Conservation (phyloP, 2,113 vertebrate genomes). For the Leptocoma aspasia region DNA sequence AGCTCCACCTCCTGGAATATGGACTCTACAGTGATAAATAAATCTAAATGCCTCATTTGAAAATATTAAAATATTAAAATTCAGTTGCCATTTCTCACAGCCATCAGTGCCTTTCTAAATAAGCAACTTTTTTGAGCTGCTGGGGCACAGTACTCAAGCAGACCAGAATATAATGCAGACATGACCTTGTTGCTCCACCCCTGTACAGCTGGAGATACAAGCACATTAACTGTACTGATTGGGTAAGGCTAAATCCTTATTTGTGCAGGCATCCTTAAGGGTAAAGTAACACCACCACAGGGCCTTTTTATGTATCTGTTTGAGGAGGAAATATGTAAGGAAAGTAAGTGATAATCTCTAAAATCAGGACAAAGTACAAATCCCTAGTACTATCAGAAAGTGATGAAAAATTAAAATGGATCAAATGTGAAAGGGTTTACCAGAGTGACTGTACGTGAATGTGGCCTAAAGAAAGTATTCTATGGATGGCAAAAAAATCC, state of each 20-base stretch:
- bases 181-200: neutral
- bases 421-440: neutral
- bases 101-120: neutral
- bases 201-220: neutral
- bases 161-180: neutral
- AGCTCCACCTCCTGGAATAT: neutral
- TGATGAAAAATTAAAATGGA: neutral
- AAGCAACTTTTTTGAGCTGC: neutral
- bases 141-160: neutral
- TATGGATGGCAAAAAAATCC: fast-evolving
- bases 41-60: neutral
- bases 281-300: neutral
- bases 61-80: neutral
- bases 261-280: neutral
- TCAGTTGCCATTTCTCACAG: neutral
- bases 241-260: neutral
- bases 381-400: neutral
- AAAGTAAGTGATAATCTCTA: neutral
- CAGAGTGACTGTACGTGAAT: neutral
- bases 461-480: neutral
- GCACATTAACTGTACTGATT: neutral
- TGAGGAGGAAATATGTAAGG: neutral
- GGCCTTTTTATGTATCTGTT: neutral
- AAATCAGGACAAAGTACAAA: neutral
- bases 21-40: neutral